Conservation (phyloP, 2,113 vertebrate species). For the Jacana jacana region DNA sequence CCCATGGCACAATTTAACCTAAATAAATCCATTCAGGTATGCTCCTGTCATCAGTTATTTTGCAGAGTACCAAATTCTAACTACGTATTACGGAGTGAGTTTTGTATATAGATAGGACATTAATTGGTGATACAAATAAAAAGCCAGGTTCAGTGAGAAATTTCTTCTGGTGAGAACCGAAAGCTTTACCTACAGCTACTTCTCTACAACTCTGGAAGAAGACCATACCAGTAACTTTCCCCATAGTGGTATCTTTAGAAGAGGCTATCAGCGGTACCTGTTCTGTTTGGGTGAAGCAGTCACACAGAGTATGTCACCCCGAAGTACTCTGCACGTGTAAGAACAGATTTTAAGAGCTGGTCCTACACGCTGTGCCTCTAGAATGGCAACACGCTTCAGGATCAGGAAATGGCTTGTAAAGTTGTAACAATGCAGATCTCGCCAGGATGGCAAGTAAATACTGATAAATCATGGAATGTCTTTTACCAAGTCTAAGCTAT, state of each 20-base stretch:
- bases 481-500: background rate
- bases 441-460: background rate
- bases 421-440: background rate
- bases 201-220: background rate
- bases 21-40: constrained; percentile 24
- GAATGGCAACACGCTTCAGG: background rate
- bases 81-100: background rate
- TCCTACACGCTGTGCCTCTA: background rate
- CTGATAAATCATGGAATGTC: background rate
- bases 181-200: background rate
- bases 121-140: background rate
- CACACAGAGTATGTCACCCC: background rate
- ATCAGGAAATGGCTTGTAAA: background rate
- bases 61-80: background rate
- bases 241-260: background rate
- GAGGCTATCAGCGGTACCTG: background rate
- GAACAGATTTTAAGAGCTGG: background rate
- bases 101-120: background rate
- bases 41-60: background rate
- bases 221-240: background rate
- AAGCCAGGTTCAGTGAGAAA: background rate
- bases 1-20: constrained; percentile 31
- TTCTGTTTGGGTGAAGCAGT: background rate
- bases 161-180: background rate
- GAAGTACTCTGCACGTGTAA: background rate